Base-by-base conservation (phyloP, 2,797 vertebrate species). In the Odontamblyopus rebecca region DNA sequence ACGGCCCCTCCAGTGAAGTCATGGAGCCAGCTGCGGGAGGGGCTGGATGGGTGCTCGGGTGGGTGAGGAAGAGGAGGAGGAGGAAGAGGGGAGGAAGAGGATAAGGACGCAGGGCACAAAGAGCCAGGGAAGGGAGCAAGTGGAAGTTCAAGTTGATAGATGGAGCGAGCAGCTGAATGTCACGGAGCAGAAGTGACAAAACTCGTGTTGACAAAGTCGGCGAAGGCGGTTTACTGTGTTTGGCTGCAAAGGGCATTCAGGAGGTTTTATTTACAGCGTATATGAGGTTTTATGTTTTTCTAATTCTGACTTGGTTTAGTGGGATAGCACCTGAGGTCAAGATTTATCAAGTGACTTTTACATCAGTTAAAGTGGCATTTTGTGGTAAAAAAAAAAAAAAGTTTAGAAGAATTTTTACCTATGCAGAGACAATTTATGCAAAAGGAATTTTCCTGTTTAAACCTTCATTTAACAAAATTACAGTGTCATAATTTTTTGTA, bases 1-100 rank as follows among this genome's bases (percentile, higher is more conserved):
- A 89, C 83, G 80, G 84, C 89, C 91, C 88, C 90, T 84, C 70
- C 85, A 88, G 89, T 86, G 82, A 79, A 66, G 89, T 82, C 87
- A 26, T 27, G 12, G 41, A 76, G 82, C 82, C 84, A 75, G 85
- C 89, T 88, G 84, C 80, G 78, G 81, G 85, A 61, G 72, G 74
- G 71, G 72, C 61, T 78, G 74, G 71, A 74, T 71, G 61, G 75
- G 71, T n/a, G 73, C 32, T 35, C 4, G 66, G 68, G 75, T 13
- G 41, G 8, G 38, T 23, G 23, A 23, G 23, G 23, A 23, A 23
- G 23, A 23, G 23, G 23, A 23, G 23, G 41, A 44, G 82, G 56
- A 48, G 48, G 69, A 73, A 70, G 73, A 69, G 57, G 70, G 70
- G 76, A 73, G 61, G 76, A 72, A 23, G 73, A 67, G 68, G 73